These are phyloP conservation scores for Ceryle rudis DNA, from an alignment of 2,797 vertebrate species.

Conservation along the genomic window DNA sequence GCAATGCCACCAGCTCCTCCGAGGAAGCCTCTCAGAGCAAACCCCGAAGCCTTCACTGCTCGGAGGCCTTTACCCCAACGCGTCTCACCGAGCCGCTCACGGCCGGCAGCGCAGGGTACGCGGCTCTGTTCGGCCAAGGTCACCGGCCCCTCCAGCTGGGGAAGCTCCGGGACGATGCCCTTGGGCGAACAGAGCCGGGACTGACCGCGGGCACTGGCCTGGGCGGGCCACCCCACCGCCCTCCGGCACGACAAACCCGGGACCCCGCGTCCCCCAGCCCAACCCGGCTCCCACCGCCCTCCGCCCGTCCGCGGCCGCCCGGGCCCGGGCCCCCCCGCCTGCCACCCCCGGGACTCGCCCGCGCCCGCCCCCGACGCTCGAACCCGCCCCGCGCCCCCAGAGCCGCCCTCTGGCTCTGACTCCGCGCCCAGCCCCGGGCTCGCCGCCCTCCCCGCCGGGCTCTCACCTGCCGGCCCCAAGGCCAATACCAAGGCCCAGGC, in stretches of 20 bases:
- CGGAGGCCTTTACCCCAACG: neutral
- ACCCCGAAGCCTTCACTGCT: neutral
- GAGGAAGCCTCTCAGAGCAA: accelerated
- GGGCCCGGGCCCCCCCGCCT: too few relatives aligned
- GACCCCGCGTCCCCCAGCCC: neutral
- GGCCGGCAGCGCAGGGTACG: neutral
- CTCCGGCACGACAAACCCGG: neutral
- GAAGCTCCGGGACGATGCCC: neutral
- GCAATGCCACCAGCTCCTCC: neutral
- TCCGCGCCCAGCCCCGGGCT: too few relatives aligned
- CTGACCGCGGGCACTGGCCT: too few relatives aligned
- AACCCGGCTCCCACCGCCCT: neutral
- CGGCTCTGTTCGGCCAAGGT: neutral
- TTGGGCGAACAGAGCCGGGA: neutral
- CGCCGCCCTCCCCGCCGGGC: too few relatives aligned
- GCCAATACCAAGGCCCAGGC: too few relatives aligned
- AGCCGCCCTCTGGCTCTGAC: too few relatives aligned
- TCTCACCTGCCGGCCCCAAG: too few relatives aligned
- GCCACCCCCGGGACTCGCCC: too few relatives aligned
- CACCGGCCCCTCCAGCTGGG: neutral
- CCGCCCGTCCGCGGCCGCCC: too few relatives aligned
- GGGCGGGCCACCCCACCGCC: too few relatives aligned
- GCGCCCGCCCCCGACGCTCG: too few relatives aligned
- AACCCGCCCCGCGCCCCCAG: too few relatives aligned
- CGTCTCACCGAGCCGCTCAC: neutral